Base-by-base conservation (phyloP, 92 coral and sea anemone genomes). In the Phenganax marumi region DNA sequence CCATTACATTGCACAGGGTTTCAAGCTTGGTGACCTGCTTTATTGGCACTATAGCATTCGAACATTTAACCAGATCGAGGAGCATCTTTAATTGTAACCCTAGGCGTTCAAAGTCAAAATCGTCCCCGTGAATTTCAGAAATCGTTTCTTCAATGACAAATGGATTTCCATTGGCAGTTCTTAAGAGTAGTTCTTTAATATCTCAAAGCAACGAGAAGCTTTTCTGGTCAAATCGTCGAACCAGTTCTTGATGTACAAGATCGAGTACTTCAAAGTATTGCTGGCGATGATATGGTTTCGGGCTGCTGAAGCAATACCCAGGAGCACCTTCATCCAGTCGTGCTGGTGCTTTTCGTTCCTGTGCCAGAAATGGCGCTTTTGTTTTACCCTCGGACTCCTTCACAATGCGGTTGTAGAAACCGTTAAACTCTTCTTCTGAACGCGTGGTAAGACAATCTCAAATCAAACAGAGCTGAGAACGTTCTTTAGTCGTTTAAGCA, bases 211-310 rank as follows among this genome's bases (percentile, higher is more conserved):
- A 83, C 74, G 68, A 50, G 62, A 85, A 76, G 76, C 84, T 86
- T 69, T 60, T 72, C 75, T 88, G 90, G 85, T 84, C 62, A 73
- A 88, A 88, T 71, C 85, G 81, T 52, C 73, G 82, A 73, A 80
- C 85, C 52, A 76, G 79, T 81, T 60, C 87, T 83, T 85, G 70
- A 80, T 80, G 69, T 72, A 85, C 55, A 69, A 81, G 80, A 83
- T 85, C 80, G 81, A 82, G 83, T 8, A 82, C 87, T 81, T 89
- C 87, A 60, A 63, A 85, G 79, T 75, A 76, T 75, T 89, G 76
- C 47, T 52, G 83, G 77, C 81, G 75, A 68, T 85, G 68, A 65
- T 53, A 75, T 51, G 70, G 85, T 33, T 89, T 85, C 18, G 86
- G 86, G 60, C 80, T 61, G 68, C 51, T n/a, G 50, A 81, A 74